phyloP scores from a whole-genome alignment of 2,797 vertebrate species.

The Clarias pachynema region DNA sequence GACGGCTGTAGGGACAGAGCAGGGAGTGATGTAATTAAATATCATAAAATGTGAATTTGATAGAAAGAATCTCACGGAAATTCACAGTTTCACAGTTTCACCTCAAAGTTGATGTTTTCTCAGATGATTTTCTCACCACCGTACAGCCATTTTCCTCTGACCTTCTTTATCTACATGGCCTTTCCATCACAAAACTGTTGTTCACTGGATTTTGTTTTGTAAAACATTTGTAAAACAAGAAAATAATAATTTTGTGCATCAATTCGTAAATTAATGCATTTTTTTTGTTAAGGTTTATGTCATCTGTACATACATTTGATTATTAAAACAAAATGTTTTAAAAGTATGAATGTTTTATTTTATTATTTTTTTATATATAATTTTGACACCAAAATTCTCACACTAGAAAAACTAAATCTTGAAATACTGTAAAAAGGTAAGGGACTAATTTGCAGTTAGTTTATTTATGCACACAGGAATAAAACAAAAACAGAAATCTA shows the following conservation, averaged over 20 bases:
- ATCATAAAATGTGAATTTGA: neutral
- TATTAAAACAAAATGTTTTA: neutral
- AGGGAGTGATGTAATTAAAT: neutral
- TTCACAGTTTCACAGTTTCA: neutral
- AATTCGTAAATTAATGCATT: neutral
- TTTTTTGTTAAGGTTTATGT: neutral
- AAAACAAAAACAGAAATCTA: neutral
- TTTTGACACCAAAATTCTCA: neutral
- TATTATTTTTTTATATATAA: neutral
- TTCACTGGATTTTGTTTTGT: neutral
- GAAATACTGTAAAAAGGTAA: neutral
- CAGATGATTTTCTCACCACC: neutral
- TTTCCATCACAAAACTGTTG: neutral
- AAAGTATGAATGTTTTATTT: neutral
- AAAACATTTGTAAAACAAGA: no score
- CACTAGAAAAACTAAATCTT: neutral
- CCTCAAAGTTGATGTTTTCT: neutral
- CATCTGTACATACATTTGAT: neutral
- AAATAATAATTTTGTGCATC: no score
- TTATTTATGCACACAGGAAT: neutral
- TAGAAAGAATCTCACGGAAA: neutral
- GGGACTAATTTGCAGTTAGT: neutral
- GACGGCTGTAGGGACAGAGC: neutral
- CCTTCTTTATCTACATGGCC: neutral
- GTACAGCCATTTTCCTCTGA: neutral